Conservation (phyloP, 2,888 invertebrate genomes). For the Meandrusa payeni region DNA sequence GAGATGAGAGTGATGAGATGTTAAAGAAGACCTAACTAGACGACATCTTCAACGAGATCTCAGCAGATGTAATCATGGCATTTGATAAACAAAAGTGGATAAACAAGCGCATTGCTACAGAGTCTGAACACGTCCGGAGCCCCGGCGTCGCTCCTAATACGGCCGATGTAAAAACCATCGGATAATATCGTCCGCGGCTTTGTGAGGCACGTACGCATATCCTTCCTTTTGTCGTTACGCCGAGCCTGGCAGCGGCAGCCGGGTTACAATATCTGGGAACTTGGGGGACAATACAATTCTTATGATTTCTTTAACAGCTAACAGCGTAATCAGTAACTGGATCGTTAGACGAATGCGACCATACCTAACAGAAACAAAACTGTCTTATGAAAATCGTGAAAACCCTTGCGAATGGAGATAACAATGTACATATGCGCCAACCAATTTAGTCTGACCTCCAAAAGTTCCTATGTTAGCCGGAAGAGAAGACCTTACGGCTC, state of each 20-base stretch:
- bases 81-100: constrained; percentile 26
- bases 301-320: constrained; percentile 5
- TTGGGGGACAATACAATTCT: constrained; percentile 13
- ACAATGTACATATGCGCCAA: no score
- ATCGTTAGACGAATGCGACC: no score
- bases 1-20: constrained; percentile 13
- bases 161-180: constrained; percentile 48
- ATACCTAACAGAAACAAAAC: no score
- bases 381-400: no score
- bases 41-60: constrained; percentile 22
- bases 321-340: no score
- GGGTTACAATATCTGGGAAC: constrained; percentile 17
- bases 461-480: no score
- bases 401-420: no score
- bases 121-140: constrained; percentile 42
- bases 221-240: constrained; percentile 66
- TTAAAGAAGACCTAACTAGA: constrained; percentile 21
- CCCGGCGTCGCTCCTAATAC: constrained; percentile 56
- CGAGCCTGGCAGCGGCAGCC: constrained; percentile 23
- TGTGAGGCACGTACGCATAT: constrained; percentile 72
- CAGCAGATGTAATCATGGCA: constrained; percentile 22
- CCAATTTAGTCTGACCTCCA: no score
- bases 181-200: constrained; percentile 66
- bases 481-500: no score
- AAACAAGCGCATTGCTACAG: constrained; percentile 33